Conservation (phyloP, 2,113 vertebrate species). For the Dissostichus mawsoni region DNA sequence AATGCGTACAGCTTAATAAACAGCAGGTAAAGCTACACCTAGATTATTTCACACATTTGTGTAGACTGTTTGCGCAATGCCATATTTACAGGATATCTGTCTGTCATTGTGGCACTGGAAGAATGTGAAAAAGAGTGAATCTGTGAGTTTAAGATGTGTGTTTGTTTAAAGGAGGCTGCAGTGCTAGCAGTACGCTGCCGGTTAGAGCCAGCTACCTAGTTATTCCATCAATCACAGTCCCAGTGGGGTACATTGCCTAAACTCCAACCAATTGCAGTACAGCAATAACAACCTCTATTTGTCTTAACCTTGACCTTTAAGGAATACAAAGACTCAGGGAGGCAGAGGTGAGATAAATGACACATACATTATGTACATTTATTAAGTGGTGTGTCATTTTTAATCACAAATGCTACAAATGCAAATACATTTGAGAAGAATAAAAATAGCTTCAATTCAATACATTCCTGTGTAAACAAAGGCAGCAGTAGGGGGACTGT, state of each 20-base stretch:
- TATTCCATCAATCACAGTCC: constrained; percentile 68
- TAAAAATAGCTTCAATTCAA: constrained; percentile 42
- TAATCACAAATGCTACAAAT: not conserved
- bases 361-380: constrained; percentile 6
- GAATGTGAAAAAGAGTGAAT: not conserved
- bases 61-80: constrained; percentile 1
- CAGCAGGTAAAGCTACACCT: too few relatives aligned
- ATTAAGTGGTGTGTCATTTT: not conserved
- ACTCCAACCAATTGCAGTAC: constrained; percentile 31
- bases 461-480: constrained; percentile 43
- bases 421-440: not conserved
- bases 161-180: constrained; percentile 51
- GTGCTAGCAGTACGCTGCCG: constrained; percentile 47
- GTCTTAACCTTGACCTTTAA: constrained; percentile 50
- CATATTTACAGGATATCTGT: constrained; percentile 16
- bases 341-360: not conserved
- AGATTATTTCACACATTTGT: too few relatives aligned
- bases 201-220: constrained; percentile 45
- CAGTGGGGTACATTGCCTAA: constrained; percentile 52
- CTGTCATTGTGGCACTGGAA: constrained; percentile 16
- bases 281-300: constrained; percentile 53
- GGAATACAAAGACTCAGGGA: not conserved
- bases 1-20: too few relatives aligned
- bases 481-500: constrained; percentile 30
- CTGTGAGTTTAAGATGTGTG: constrained; percentile 25